Evolutionary conservation across 2,113 vertebrate species (phyloP).

Genomic region (Psittacula cyanocephala): DNA sequence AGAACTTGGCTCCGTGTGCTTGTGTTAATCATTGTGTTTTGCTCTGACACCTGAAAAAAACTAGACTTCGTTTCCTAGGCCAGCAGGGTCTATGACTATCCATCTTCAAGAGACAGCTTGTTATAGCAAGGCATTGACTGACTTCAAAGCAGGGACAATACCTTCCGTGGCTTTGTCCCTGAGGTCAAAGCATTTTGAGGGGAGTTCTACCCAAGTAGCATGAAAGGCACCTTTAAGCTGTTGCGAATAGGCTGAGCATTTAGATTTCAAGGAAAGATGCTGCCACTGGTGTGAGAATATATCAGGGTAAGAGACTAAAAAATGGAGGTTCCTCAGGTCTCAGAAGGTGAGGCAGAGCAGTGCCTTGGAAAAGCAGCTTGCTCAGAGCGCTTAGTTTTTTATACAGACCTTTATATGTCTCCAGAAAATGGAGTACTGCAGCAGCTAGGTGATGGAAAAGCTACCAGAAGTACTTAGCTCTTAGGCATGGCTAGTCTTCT

Average conservation of each 20-base stretch:
- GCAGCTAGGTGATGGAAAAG: not conserved
- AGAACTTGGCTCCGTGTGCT: not conserved
- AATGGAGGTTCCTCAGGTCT: not conserved
- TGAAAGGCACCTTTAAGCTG: not conserved
- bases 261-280: not conserved
- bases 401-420: not conserved
- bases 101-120: not conserved
- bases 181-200: not conserved
- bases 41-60: not conserved
- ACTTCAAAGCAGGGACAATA: not conserved
- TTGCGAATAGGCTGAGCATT: not conserved
- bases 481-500: not conserved
- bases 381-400: not conserved
- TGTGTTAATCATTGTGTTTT: conserved; percentile 17
- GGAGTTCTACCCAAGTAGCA: not conserved
- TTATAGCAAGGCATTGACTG: not conserved
- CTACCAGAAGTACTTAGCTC: not conserved
- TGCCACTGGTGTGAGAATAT: not conserved
- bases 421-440: not conserved
- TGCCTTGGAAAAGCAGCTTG: not conserved
- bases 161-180: conserved; percentile 1
- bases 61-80: not conserved
- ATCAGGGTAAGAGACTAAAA: not conserved
- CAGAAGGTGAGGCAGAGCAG: not conserved
- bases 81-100: not conserved